Base-by-base conservation (phyloP, 1,140 invertebrate genomes). In the Drosophila micromelanica region DNA sequence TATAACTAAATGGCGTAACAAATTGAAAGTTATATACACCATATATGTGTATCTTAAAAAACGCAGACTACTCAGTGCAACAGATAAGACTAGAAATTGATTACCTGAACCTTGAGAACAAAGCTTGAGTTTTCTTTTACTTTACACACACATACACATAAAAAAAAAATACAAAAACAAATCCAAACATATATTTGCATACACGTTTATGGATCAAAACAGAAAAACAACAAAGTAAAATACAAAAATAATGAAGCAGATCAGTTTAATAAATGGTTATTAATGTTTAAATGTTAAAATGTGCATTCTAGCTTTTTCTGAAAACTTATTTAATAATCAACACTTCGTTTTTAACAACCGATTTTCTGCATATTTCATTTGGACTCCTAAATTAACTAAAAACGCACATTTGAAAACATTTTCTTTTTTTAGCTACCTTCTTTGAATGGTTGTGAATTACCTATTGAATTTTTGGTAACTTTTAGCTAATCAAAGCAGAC, bases 61-160 rank as follows among this genome's bases (percentile, higher is more conserved):
- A n/a, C n/a, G 84, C 84, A 89, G 84, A 89, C 84, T 89, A 89
- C 85, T 89, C 84, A 89, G 84, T 89, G 84, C 80, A 89, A 89
- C 84, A 89, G 80, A 89, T 77, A 89, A 89, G 84, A 89, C 84
- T 89, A 89, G 84, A 89, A 89, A 89, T 89, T 89, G 73, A 89
- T 89, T 89, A 89, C 84, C 84, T 89, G 84, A 89, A 89, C 84
- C 84, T 87, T 87, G 76, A 84, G 79, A 89, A 87, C 84, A 89
- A 87, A 84, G 84, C 76, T 89, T 87, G 67, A 87, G 84, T 87
- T 87, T 76, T 87, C 61, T 82, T 80, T 81, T 76, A 76, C 52
- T 79, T 78, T 78, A 80, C 45, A 64, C 13, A 42, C 42, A 52
- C 15, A n/a, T n/a, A n/a, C n/a, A n/a, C n/a, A n/a, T n/a, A n/a